These are phyloP conservation scores for Sinodicranocentrus sp. DNA, from an alignment of 2,888 invertebrate species.

Conservation along the genomic window DNA sequence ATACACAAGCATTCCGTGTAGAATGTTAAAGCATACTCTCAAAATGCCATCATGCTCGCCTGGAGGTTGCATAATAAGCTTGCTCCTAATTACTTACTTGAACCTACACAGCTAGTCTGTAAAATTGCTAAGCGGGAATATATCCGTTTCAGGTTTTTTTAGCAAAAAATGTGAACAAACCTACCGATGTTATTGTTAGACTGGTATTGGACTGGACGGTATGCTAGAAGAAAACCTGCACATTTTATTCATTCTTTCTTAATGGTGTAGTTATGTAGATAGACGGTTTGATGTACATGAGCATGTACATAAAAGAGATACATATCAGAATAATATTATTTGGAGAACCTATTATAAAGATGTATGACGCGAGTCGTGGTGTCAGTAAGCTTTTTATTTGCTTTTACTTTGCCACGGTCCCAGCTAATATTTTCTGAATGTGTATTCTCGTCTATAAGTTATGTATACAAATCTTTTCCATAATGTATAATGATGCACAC, in stretches of 20 bases:
- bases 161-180: conserved; percentile 33
- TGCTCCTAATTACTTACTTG: conserved; percentile 45
- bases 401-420: neutral
- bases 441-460: neutral
- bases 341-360: conserved; percentile 48
- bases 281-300: conserved; percentile 48
- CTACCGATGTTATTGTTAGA: conserved; percentile 40
- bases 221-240: neutral
- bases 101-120: neutral
- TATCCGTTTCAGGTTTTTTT: conserved; percentile 44
- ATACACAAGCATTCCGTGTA: neutral
- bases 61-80: conserved; percentile 46
- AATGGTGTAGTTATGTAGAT: conserved; percentile 58
- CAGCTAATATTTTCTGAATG: neutral
- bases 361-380: conserved; percentile 37
- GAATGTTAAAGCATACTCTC: neutral
- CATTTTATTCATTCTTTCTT: conserved; percentile 46
- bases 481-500: conserved; percentile 20
- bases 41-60: conserved; percentile 14
- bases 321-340: conserved; percentile 45
- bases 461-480: conserved; percentile 29
- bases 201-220: neutral
- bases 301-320: conserved; percentile 46
- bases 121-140: neutral
- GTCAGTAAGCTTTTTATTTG: conserved; percentile 5